Conservation (phyloP, 2,797 vertebrate species). For the Anisognathus igniventris region DNA sequence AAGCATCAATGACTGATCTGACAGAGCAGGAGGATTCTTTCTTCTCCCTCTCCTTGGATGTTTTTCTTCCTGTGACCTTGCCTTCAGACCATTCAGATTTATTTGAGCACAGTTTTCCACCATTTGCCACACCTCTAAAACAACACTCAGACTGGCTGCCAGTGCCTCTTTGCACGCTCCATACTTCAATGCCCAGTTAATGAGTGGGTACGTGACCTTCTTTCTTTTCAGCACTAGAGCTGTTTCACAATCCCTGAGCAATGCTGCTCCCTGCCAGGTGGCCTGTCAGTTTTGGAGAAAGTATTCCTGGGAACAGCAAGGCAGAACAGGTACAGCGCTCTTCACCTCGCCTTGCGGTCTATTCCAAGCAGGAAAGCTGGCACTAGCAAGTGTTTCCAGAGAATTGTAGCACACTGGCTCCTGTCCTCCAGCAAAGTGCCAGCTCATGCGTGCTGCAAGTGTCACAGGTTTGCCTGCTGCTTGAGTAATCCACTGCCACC, state of each 20-base stretch:
- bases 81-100: neutral
- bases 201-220: constrained; percentile 8
- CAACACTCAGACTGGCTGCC: neutral
- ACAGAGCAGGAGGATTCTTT: neutral
- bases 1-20: neutral
- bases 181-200: constrained; percentile 12
- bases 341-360: neutral
- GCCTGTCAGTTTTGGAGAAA: constrained; percentile 42
- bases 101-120: neutral
- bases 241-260: constrained; percentile 35
- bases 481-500: neutral
- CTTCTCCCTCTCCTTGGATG: neutral
- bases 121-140: constrained; percentile 15
- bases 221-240: neutral
- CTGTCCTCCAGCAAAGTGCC: neutral
- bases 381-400: constrained; percentile 3
- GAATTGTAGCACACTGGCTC: neutral
- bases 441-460: neutral
- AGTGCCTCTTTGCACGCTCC: neutral
- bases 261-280: neutral
- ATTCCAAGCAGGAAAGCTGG: neutral
- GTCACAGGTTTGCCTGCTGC: neutral
- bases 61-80: constrained; percentile 31
- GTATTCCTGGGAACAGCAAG: constrained; percentile 2
- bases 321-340: neutral